Evolutionary conservation across 2,797 vertebrate species (phyloP).

Genomic region (Picus viridis): DNA sequence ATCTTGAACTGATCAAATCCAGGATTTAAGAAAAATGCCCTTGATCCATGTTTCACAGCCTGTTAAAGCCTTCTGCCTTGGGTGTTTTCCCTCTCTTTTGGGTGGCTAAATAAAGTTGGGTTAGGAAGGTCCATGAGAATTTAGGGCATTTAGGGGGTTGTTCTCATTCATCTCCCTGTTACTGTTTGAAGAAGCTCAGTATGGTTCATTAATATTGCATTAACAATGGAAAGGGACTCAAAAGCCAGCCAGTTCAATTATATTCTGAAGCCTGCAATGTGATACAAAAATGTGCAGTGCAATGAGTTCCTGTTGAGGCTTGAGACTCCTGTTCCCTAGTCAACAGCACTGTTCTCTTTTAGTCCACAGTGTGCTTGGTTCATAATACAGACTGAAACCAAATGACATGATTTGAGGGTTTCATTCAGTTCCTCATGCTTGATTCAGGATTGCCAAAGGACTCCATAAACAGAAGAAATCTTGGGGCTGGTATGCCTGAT

Average conservation of each 20-base stretch:
- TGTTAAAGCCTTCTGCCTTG: neutral
- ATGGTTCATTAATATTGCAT: conserved; percentile 34
- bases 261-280: neutral
- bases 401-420: neutral
- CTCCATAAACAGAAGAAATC: neutral
- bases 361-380: neutral
- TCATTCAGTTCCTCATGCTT: neutral
- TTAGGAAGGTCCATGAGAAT: neutral
- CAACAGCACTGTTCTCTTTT: neutral
- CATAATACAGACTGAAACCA: neutral
- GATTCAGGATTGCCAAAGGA: neutral
- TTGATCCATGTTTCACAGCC: conserved; percentile 7
- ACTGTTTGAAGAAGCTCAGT: neutral
- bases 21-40: conserved; percentile 1
- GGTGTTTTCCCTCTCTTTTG: neutral
- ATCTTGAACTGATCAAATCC: conserved; percentile 2
- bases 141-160: neutral
- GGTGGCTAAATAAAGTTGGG: neutral
- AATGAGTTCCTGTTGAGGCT: neutral
- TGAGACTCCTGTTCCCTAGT: neutral
- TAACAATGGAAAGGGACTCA: conserved; percentile 8
- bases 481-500: neutral
- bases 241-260: conserved; percentile 19
- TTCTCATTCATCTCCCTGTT: neutral
- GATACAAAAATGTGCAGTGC: neutral